Percentiles rank a stretch among this genome's conserved stretches.
Conservation (phyloP, 1,140 invertebrate genomes). For the Chrysopa pallens region DNA sequence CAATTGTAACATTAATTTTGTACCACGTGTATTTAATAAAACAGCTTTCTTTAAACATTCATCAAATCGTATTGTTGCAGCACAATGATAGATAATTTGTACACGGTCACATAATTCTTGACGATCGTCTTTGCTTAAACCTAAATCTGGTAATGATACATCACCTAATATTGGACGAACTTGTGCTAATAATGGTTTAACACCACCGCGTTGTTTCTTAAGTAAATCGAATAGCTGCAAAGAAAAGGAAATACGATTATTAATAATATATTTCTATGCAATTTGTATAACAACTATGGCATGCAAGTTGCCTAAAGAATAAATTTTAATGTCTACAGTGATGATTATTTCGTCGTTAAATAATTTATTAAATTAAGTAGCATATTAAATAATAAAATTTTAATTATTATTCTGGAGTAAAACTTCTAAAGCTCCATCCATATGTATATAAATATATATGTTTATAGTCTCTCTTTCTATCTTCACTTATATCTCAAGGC, state of each 20-base stretch:
- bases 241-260: slow-evolving; percentile 2
- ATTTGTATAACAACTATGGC: too few species aligned
- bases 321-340: too few species aligned
- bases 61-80: slow-evolving; percentile 76
- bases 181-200: slow-evolving; percentile 37
- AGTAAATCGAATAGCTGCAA: slow-evolving; percentile 54
- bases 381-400: too few species aligned
- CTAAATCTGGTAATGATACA: slow-evolving; percentile 50
- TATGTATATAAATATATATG: too few species aligned
- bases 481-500: too few species aligned
- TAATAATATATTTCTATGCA: neutral
- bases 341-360: too few species aligned
- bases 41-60: slow-evolving; percentile 54
- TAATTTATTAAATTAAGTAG: too few species aligned
- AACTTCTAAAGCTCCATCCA: too few species aligned
- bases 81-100: slow-evolving; percentile 74
- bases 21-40: slow-evolving; percentile 55
- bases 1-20: slow-evolving; percentile 51
- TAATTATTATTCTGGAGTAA: too few species aligned
- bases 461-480: too few species aligned
- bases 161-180: slow-evolving; percentile 62
- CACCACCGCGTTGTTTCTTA: slow-evolving; percentile 35
- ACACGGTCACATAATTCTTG: slow-evolving; percentile 48
- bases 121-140: slow-evolving; percentile 50
- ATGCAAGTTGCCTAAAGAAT: too few species aligned